phyloP scores from a whole-genome alignment of 2,888 invertebrate genomes.

The Drosophila meridiana region DNA sequence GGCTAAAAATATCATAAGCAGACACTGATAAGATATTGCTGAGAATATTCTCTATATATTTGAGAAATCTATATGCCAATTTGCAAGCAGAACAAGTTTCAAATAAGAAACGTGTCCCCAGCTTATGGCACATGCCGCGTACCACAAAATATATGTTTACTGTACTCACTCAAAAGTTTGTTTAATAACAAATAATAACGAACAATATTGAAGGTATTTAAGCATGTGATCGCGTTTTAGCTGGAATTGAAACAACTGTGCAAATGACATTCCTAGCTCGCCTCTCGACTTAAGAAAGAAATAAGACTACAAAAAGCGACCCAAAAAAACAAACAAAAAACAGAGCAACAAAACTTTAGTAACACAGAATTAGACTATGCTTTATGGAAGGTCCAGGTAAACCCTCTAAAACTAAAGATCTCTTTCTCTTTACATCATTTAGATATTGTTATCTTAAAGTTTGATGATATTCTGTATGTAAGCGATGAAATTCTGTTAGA shows the following conservation, averaged over 20 bases:
- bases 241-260: constrained; percentile 56
- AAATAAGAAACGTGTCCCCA: neutral
- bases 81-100: neutral
- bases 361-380: neutral
- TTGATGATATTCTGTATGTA: neutral
- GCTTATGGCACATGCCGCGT: neutral
- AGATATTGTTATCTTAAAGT: neutral
- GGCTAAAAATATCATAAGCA: constrained; percentile 46
- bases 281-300: constrained; percentile 45
- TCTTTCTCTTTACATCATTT: neutral
- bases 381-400: neutral
- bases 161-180: constrained; percentile 4
- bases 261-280: constrained; percentile 59
- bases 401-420: neutral
- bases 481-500: neutral
- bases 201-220: constrained; percentile 16
- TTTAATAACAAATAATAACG: constrained; percentile 8
- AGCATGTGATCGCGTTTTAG: constrained; percentile 24
- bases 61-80: neutral
- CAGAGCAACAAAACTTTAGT: neutral
- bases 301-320: constrained; percentile 15
- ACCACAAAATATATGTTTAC: constrained; percentile 23
- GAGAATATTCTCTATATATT: neutral
- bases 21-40: constrained; percentile 42
- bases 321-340: constrained; percentile 14